phyloP scores from a whole-genome alignment of 2,797 vertebrate species.

The Acanthornis magna region DNA sequence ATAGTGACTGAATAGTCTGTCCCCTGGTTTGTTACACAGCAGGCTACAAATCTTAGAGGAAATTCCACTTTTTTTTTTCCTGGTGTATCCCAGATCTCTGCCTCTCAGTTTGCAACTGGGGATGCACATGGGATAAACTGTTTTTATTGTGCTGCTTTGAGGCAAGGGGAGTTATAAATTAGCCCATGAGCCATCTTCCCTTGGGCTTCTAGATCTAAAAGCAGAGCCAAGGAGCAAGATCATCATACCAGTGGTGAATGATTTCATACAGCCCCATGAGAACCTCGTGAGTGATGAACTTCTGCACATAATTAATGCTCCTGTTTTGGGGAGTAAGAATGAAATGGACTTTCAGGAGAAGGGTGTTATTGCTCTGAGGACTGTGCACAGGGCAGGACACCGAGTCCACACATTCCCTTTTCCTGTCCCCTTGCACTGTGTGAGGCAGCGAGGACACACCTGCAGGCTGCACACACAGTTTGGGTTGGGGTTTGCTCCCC shows the following conservation, averaged over 20 bases:
- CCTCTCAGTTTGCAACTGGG: background rate
- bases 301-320: background rate
- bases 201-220: background rate
- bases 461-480: rapidly evolving
- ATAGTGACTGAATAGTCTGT: background rate
- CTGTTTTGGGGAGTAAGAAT: background rate
- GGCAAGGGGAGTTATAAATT: background rate
- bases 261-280: background rate
- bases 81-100: background rate
- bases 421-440: background rate
- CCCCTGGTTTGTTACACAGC: background rate
- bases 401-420: rapidly evolving
- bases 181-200: background rate
- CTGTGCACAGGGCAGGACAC: too few species aligned
- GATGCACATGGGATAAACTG: background rate
- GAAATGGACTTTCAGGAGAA: background rate
- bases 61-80: background rate
- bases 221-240: background rate
- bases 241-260: background rate
- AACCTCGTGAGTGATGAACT: background rate
- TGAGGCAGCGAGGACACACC: background rate
- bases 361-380: background rate
- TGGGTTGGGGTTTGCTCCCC: background rate
- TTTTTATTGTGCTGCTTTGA: rapidly evolving
- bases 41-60: background rate